A percentile compares a stretch with the other conserved stretches of the same genome.
phyloP scores from a whole-genome alignment of 2,888 invertebrate genomes.

The Choristoneura rosaceana region DNA sequence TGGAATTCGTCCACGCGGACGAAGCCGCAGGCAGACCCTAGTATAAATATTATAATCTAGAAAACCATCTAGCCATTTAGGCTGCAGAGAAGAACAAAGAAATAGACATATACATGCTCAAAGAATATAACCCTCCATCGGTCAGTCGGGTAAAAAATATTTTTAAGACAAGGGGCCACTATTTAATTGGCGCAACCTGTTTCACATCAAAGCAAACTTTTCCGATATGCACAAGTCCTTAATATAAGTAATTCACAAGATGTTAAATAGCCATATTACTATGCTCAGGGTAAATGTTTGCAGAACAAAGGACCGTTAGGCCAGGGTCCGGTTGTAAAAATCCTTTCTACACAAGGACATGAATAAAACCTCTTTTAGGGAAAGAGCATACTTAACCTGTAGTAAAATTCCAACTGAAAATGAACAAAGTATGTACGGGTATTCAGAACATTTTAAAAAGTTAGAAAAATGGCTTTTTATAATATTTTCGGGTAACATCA shows the following conservation, averaged over 20 bases:
- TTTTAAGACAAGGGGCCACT: no score
- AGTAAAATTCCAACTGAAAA: background rate
- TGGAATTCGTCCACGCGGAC: no score
- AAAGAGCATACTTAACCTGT: background rate
- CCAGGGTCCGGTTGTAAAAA: background rate
- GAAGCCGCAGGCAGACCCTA: no score
- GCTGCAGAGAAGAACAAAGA: no score
- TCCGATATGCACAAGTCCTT: background rate
- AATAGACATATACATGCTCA: no score
- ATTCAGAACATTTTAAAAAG: no score
- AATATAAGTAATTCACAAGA: slow-evolving; percentile 1
- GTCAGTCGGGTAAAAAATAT: no score
- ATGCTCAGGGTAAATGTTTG: background rate
- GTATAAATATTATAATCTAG: no score
- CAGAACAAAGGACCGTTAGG: background rate
- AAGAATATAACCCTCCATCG: background rate
- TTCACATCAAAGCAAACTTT: background rate
- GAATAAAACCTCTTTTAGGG: background rate
- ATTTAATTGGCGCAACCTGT: background rate
- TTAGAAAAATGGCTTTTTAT: no score
- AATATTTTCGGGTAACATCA: no score
- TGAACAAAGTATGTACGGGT: background rate
- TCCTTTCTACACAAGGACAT: background rate
- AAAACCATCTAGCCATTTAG: no score
- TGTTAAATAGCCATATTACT: slow-evolving; percentile 6